Base-by-base conservation (phyloP, 2,888 invertebrate species). In the Automeris io region DNA sequence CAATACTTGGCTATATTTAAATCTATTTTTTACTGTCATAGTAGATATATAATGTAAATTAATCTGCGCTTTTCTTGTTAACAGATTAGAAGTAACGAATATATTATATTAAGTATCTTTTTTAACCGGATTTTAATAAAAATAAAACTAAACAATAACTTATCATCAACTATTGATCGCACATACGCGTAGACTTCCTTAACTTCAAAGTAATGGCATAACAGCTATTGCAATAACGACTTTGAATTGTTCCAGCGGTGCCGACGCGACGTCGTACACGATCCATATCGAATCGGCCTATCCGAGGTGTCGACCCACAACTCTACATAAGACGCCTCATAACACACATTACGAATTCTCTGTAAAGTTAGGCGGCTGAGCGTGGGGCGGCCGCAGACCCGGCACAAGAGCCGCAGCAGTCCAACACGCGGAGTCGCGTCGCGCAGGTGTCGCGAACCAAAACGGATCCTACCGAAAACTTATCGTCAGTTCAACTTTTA, bases 391-490 rank as follows among this genome's bases (percentile, higher is more conserved):
- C 50, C 54, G 54, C 46, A 47, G 44, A 47, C 44, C 49, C 54
- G 46, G 53, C 62, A 62, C 65, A 61, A 57, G 64, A 62, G 66
- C 68, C 54, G 21, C 45, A 61, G 52, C 81, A 81, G 82, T 81
- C 61, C 54, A 70, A 61, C 60, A 71, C 80, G 77, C 78, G 75
- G 51, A 64, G 68, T 60, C 79, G 81, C 70, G 71, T 63, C 78
- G 81, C 78, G 76, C 70, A 72, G 64, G 64, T 63, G 69, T 67
- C 72, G 70, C 74, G 69, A 65, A 33, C 50, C 53, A 46, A 48
- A 53, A 40, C 57, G 49, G 54, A 46, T 51, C 46, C 43, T 47
- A 42, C 41, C 46, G 40, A 39, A 49, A 40, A 39, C 40, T 41
- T 52, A 47, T 46, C 50, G 61, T 66, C 54, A 59, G 65, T 64